Evolutionary conservation across 2,797 vertebrate species (phyloP).

Genomic region (Acanthornis magna): DNA sequence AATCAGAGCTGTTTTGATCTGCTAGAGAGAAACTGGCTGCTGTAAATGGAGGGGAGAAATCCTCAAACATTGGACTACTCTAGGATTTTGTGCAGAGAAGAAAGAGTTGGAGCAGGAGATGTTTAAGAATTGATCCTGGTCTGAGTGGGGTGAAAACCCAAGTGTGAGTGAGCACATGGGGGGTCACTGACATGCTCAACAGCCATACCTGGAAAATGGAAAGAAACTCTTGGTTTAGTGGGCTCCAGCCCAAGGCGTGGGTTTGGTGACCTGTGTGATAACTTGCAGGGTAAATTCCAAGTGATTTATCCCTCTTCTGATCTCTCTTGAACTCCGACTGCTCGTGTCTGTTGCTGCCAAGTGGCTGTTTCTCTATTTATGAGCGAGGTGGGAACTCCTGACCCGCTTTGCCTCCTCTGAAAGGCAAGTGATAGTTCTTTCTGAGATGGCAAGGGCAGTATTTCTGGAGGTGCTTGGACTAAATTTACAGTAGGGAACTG

Average conservation of each 20-base stretch:
- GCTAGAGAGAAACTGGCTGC: background rate
- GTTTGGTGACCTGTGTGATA: background rate
- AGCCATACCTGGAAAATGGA: background rate
- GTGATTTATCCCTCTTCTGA: background rate
- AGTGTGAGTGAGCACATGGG: no score
- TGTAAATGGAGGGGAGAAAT: background rate
- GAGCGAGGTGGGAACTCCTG: background rate
- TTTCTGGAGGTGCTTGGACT: background rate
- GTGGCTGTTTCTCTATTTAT: background rate
- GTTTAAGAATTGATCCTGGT: background rate
- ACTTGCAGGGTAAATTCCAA: background rate
- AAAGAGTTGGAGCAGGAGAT: background rate
- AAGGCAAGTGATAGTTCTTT: background rate
- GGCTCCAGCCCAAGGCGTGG: background rate
- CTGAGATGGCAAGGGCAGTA: background rate
- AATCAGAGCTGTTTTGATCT: conserved; percentile 32
- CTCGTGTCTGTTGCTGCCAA: background rate
- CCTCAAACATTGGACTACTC: background rate
- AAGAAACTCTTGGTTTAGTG: background rate
- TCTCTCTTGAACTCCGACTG: background rate
- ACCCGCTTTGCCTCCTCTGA: background rate
- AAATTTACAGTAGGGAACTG: background rate
- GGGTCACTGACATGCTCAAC: background rate
- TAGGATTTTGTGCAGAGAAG: background rate
- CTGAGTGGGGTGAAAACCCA: background rate